phyloP scores from a whole-genome alignment of 2,113 vertebrate genomes.

The Capreolus pygargus region DNA sequence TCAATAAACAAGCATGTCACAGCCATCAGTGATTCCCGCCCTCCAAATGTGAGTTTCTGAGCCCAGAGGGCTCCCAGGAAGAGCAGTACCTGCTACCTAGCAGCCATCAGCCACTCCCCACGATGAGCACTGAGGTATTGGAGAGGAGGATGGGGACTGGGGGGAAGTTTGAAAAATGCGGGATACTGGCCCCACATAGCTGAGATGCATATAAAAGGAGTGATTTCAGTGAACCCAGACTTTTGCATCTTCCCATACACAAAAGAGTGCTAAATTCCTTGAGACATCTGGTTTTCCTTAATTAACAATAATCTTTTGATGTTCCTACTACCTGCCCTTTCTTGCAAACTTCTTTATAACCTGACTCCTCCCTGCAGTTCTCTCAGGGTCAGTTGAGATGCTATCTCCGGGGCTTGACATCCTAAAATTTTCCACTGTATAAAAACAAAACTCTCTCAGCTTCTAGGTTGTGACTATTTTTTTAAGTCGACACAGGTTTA shows the following conservation, averaged over 20 bases:
- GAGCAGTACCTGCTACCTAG: neutral
- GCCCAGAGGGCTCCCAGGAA: neutral
- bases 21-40: neutral
- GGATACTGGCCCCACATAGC: neutral
- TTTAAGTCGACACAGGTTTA: neutral
- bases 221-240: neutral
- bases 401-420: neutral
- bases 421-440: neutral
- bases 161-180: neutral
- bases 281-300: neutral
- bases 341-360: neutral
- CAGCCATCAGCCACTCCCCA: neutral
- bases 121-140: neutral
- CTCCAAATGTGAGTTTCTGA: neutral
- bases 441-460: neutral
- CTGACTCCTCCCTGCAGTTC: neutral
- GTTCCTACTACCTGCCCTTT: neutral
- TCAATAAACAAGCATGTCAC: neutral
- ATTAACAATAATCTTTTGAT: neutral
- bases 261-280: neutral
- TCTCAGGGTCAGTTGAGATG: neutral
- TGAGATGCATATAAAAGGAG: neutral
- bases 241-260: neutral
- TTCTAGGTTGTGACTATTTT: neutral
- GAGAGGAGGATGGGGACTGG: neutral